These are phyloP conservation scores for Ceratosolen solmsi DNA, from an alignment of 1,140 invertebrate species.

Conservation along the genomic window DNA sequence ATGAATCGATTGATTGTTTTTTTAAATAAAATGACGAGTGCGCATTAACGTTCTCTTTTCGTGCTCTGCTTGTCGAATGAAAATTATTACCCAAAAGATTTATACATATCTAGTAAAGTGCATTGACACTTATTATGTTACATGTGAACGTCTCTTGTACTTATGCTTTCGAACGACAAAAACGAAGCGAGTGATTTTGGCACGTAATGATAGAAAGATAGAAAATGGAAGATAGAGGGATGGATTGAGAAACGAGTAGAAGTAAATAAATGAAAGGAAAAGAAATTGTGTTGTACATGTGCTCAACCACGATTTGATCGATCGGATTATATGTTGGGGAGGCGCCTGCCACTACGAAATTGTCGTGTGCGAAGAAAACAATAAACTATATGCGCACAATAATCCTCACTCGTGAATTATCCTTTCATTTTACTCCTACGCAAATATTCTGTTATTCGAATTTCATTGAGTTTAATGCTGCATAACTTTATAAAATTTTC, in stretches of 20 bases:
- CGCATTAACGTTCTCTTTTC: too few species aligned
- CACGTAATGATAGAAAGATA: not conserved
- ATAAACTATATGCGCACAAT: not conserved
- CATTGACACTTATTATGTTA: not conserved
- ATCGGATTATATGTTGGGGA: not conserved
- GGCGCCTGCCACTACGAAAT: not conserved
- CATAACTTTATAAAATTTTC: not conserved
- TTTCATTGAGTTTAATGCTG: too few species aligned
- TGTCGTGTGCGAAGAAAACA: not conserved
- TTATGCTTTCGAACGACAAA: not conserved
- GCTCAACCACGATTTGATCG: conserved; percentile 26
- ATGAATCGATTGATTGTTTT: too few species aligned
- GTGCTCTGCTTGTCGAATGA: too few species aligned
- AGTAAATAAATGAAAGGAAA: not conserved
- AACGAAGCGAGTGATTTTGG: not conserved
- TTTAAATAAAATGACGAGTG: too few species aligned
- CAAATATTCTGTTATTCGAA: not conserved
- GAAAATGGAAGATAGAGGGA: not conserved
- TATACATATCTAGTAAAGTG: not conserved
- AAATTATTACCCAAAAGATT: not conserved
- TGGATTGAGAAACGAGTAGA: not conserved
- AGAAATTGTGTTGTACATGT: not conserved
- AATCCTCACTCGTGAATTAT: not conserved
- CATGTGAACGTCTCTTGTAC: not conserved
- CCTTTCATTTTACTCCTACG: not conserved